Base-by-base conservation (phyloP, 2,888 invertebrate genomes). In the Linnaemya vulpina region DNA sequence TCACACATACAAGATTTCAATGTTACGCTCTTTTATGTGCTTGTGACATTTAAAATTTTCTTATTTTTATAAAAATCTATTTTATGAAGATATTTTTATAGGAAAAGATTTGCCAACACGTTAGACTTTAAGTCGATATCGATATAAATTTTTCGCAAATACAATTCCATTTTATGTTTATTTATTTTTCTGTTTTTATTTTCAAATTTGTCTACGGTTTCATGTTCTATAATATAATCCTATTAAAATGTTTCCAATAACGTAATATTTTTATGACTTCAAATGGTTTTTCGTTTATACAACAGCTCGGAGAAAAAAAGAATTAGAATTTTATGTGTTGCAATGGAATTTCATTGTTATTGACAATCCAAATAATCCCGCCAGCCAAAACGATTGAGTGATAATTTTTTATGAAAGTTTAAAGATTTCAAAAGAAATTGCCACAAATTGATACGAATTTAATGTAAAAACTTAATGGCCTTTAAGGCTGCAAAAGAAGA, bases 191-290 rank as follows among this genome's bases (percentile, higher is more conserved):
- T 20, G 30, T 53, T 35, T 38, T 35, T 17, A 17, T 20, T 51
- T 35, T 20, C 38, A 15, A 55, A 22, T 40, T 11, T 70, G 3
- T n/a, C 15, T 46, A n/a, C 46, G 15, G n/a, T 40, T 25, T 38
- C 55, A 22, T 70, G 17, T 43, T 40, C 20, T 40, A 55, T 70
- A 43, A 70, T 58, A 30, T 30, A 30, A 38, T 15, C 8, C 13
- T 17, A 30, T 46, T 30, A 46, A 40, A 40, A 46, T 13, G 40
- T 11, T 40, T 40, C 55, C n/a, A 25, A 38, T 60, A 22, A 15
- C 30, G 13, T 60, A 20, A 73, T 49, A 35, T 70, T 70, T 70
- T 70, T 62, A 62, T 74, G 35, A 20, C 17, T 73, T 60, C n/a
- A 10, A 49, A 20, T 10, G 22, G 7, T 11, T 22, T 43, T 58